Base-by-base conservation (phyloP, 2,113 vertebrate genomes). In the Maccullochella peelii region DNA sequence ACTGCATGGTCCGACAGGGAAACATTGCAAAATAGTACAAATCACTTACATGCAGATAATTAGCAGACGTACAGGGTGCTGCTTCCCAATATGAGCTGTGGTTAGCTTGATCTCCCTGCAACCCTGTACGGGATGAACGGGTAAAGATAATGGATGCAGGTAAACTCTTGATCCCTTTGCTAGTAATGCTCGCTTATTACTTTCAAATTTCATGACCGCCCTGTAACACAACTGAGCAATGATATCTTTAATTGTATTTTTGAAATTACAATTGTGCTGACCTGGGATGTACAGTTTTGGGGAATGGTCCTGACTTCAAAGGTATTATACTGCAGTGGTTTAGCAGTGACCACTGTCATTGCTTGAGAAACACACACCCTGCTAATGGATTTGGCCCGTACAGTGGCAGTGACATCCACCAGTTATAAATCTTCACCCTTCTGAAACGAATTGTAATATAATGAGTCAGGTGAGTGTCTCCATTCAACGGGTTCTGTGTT, bases 1-100 rank as follows among this genome's bases (percentile, higher is more conserved):
- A n/a, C 70, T 8, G 14, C 49, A 71, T 16, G 0, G 9, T 61
- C 36, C 52, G 30, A 76, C 50, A 5, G 69, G 65, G 70, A 73
- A 81, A 50, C 5, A 23, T 72, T 40, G 12, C 77, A 82, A 76
- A 71, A 79, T 67, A 77, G 74, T 63, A 57, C 57, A 8, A 58
- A 85, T 76, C 55, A 36, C 16, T 75, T 47, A 33, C 21, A 27
- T 69, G 55, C 54, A 57, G 57, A 68, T 61, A 72, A 68, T 58
- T 63, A 82, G 70, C 82, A 38, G 50, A 57, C 50, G 58, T 47
- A 4, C 66, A 18, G 65, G 20, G 25, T 30, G 55, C 14, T 40
- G 12, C 14, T 25, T 23, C 10, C 15, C 15, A 42, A 16, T 62
- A 20, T 36, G 42, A 49, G 38, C 40, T 33, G 54, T 10, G 7